These are phyloP conservation scores for Campylorhamphus procurvoides DNA, from an alignment of 2,113 vertebrate genomes.

Conservation along the genomic window DNA sequence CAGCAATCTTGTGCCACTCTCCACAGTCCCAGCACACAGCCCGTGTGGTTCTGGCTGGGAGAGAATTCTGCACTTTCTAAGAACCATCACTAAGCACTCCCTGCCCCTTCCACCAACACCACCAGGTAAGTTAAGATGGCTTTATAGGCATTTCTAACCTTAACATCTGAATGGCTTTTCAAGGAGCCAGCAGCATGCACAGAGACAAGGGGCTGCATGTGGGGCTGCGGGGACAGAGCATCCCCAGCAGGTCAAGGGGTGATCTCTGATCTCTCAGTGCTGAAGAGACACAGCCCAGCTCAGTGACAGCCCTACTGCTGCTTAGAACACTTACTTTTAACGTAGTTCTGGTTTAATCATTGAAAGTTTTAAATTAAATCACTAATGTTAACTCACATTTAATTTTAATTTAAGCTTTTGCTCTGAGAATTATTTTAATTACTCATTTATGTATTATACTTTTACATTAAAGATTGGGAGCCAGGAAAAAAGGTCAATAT, in stretches of 20 bases:
- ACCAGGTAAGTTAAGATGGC: background rate
- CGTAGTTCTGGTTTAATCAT: background rate
- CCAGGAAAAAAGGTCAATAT: background rate
- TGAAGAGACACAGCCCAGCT: accelerated
- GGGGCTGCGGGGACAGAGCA: background rate
- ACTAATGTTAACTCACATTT: background rate
- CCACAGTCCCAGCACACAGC: background rate
- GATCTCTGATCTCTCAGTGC: too few species aligned
- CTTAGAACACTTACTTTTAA: background rate
- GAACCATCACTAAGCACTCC: background rate
- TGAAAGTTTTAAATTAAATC: background rate
- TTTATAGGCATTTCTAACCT: background rate
- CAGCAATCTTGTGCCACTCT: background rate
- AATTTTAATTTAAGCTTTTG: background rate
- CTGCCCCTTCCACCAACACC: background rate
- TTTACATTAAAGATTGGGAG: background rate
- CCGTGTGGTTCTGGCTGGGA: background rate
- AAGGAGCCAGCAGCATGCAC: background rate
- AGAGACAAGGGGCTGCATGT: background rate
- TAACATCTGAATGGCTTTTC: background rate
- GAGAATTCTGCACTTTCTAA: background rate
- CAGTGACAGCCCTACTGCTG: accelerated
- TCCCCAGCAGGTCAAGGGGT: background rate
- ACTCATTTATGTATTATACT: background rate
- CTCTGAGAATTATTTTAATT: background rate